Evolutionary conservation across 2,888 invertebrate species (phyloP).

Genomic region (Sesamia inferens): DNA sequence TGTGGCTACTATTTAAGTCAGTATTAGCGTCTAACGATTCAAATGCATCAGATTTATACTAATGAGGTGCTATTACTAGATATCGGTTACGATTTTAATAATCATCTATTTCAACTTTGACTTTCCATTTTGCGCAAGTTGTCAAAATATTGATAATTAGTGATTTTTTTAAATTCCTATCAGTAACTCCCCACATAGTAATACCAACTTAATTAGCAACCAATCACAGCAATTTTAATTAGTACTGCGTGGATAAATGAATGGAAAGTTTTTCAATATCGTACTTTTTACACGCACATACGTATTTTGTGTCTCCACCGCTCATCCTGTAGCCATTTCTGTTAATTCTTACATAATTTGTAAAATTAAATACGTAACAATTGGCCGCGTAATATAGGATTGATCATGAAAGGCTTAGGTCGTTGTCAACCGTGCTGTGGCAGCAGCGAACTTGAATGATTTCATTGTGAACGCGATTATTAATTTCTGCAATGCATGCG

Average conservation of each 20-base stretch:
- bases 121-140: conserved; percentile 20
- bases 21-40: background rate
- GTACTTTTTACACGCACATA: conserved; percentile 25
- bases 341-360: conserved; percentile 48
- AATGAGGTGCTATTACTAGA: background rate
- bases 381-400: conserved; percentile 43
- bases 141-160: background rate
- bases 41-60: background rate
- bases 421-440: conserved; percentile 64
- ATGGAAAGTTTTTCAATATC: conserved; percentile 34
- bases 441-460: conserved; percentile 76
- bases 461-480: conserved; percentile 61
- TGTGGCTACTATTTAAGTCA: background rate
- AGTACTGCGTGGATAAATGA: conserved; percentile 15
- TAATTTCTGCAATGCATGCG: conserved; percentile 62
- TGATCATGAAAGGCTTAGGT: conserved; percentile 70
- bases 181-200: background rate
- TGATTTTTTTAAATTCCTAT: conserved; percentile 7
- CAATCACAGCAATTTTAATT: conserved; percentile 22
- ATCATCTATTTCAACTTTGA: conserved; percentile 17
- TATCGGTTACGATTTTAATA: conserved; percentile 4
- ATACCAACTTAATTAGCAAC: background rate
- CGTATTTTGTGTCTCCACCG: conserved; percentile 35
- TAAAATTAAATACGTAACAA: conserved; percentile 50
- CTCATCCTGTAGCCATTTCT: conserved; percentile 27